These are phyloP conservation scores for Nesidiocoris tenuis DNA, from an alignment of 2,888 invertebrate species.

Conservation along the genomic window DNA sequence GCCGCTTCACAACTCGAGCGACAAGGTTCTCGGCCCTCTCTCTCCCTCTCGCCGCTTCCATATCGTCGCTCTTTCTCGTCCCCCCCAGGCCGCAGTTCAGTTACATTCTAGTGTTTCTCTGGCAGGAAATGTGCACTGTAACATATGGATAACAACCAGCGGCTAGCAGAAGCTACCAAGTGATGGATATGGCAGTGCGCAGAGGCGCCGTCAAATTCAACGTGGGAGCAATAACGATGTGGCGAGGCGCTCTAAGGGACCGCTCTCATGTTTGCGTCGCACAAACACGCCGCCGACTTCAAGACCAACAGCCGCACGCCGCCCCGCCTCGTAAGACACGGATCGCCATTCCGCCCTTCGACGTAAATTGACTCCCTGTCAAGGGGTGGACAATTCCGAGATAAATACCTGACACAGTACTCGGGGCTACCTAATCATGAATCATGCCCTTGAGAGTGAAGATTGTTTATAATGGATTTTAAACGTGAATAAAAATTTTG, in stretches of 20 bases:
- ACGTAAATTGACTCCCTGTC: too few species aligned
- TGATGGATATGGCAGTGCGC: not conserved
- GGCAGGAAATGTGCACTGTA: not conserved
- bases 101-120: not conserved
- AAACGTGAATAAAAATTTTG: too few species aligned
- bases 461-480: too few species aligned
- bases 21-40: not conserved
- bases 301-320: too few species aligned
- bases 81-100: not conserved
- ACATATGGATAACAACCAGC: not conserved
- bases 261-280: not conserved
- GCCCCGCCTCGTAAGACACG: too few species aligned
- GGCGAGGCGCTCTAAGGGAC: not conserved
- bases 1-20: not conserved
- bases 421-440: too few species aligned
- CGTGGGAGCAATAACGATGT: not conserved
- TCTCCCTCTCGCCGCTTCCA: not conserved
- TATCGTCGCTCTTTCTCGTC: not conserved
- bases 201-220: not conserved
- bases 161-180: not conserved
- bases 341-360: too few species aligned
- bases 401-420: too few species aligned
- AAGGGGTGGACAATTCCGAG: too few species aligned
- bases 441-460: too few species aligned
- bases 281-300: not conserved